Conservation (phyloP, 2,113 vertebrate species). For the Bungarus multicinctus region DNA sequence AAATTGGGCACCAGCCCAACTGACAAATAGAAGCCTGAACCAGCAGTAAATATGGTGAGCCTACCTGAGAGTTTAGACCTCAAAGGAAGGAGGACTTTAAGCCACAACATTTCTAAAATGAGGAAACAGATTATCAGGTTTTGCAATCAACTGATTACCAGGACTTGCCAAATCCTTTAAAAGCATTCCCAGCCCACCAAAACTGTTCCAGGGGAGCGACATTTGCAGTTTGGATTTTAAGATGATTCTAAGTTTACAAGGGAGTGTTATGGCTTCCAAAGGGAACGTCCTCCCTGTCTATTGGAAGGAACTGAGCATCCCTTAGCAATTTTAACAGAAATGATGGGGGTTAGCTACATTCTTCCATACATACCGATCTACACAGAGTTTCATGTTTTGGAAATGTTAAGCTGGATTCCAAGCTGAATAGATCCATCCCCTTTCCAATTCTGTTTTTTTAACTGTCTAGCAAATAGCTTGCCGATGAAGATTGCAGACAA, state of each 20-base stretch:
- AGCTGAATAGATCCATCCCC: neutral
- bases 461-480: neutral
- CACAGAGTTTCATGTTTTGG: neutral
- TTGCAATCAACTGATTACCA: neutral
- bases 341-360: neutral
- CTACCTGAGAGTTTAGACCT: neutral
- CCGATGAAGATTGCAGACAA: neutral
- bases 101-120: neutral
- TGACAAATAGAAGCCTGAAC: neutral
- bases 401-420: neutral
- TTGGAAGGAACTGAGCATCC: neutral
- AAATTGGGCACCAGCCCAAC: neutral
- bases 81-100: neutral
- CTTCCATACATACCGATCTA: neutral
- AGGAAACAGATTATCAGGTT: neutral
- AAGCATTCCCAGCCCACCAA: neutral
- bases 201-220: neutral
- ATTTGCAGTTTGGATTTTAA: neutral
- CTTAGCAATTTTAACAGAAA: neutral
- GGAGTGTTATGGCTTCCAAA: neutral
- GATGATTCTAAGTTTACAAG: neutral
- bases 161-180: slow-evolving; percentile 4
- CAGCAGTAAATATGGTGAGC: neutral
- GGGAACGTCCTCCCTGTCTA: neutral
- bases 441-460: neutral